phyloP scores from a whole-genome alignment of 2,888 invertebrate genomes.

The Epinotia bilunana region DNA sequence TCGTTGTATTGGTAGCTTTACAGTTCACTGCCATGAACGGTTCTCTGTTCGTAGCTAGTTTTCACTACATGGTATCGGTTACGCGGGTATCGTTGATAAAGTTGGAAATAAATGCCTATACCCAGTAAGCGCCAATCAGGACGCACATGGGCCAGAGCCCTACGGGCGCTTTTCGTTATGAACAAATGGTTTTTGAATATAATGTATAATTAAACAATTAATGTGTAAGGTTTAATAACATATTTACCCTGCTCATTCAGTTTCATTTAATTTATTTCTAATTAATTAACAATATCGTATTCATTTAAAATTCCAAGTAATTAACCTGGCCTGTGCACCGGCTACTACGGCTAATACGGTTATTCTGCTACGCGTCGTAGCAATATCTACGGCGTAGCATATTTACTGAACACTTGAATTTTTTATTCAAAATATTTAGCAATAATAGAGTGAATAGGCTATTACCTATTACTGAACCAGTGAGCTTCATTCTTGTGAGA shows the following conservation, averaged over 20 bases:
- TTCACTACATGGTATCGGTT: not conserved
- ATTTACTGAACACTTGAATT: not conserved
- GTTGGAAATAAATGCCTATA: not conserved
- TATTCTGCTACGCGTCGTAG: not conserved
- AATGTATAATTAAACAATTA: too few species aligned
- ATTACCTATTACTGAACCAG: too few species aligned
- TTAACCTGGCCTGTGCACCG: not conserved
- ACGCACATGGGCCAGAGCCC: too few species aligned
- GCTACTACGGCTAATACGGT: not conserved
- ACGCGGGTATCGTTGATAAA: not conserved
- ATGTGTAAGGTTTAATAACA: too few species aligned
- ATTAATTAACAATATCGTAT: not conserved
- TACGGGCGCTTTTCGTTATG: too few species aligned
- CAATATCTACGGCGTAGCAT: constrained; percentile 3
- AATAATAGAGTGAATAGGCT: too few species aligned
- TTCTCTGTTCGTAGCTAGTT: not conserved
- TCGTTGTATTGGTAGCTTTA: not conserved
- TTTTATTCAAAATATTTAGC: not conserved
- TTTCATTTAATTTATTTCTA: not conserved
- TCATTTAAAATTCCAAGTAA: not conserved
- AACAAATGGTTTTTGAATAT: too few species aligned
- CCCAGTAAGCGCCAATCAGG: too few species aligned
- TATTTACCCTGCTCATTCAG: not conserved
- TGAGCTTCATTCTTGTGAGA: too few species aligned
- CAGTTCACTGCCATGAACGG: not conserved